Base-by-base conservation (phyloP, 2,113 vertebrate species). In the Archocentrus centrarchus region DNA sequence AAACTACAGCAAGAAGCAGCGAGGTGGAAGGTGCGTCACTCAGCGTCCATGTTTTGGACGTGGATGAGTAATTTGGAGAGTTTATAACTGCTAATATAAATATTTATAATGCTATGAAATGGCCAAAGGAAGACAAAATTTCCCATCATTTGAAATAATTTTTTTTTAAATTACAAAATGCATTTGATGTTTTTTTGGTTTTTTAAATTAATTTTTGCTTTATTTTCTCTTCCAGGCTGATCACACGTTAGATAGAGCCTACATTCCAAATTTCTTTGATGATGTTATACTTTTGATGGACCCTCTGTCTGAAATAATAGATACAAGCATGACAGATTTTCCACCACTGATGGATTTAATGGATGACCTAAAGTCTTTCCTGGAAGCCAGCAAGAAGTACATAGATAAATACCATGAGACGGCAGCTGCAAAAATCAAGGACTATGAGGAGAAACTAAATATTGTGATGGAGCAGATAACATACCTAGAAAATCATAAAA, bases 241-340 rank as follows among this genome's bases (percentile, higher is more conserved):
- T 6, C 22, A 27, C 22, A 58, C 27, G 53, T 7, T 79, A 64
- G 61, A 79, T 15, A 55, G 11, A 18, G 15, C 8, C 50, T 64
- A 20, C 22, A 18, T 39, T 39, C n/a, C 77, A 0, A 2, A 64
- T 18, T 2, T 79, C 5, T 8, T 66, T 0, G 35, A 14, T n/a
- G 77, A 57, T 10, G 0, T 57, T 13, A 22, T 2, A 1, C 5
- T 1, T 4, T 3, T 58, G 1, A 57, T 80, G 20, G 61, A 66
- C 47, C 1, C 15, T 57, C 39, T 66, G 0, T 0, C n/a, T 57
- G n/a, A 57, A 57, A 7, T 13, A 8, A 1, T 66, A 3, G 41
- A 39, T 32, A 8, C 6, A 5, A 11, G 2, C 6, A 0, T 0
- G 0, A 22, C 4, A 20, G 24, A 77, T 61, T 80, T 39, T 41